Conservation (phyloP, 2,113 vertebrate genomes). For the Tetraodon nigroviridis region DNA sequence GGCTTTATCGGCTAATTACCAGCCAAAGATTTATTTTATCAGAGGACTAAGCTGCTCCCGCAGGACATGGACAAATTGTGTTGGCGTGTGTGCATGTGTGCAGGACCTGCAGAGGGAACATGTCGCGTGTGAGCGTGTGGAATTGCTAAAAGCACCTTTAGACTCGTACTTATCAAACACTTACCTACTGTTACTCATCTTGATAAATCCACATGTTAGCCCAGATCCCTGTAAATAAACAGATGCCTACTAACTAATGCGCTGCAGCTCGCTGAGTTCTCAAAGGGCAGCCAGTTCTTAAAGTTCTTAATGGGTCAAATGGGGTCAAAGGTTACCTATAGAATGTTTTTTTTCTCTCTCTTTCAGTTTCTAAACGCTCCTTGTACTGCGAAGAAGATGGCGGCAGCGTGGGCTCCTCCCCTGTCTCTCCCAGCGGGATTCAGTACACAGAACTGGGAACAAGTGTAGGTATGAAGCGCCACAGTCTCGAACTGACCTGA, state of each 20-base stretch:
- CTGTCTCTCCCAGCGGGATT: constrained; percentile 39
- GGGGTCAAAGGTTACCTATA: no score
- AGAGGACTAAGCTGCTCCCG: constrained; percentile 54
- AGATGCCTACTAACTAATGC: no score
- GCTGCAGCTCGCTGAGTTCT: no score
- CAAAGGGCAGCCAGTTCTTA: no score
- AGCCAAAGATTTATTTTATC: constrained; percentile 17
- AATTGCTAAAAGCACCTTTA: constrained; percentile 1
- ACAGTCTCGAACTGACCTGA: no score
- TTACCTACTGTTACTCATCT: no score
- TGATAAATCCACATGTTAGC: no score
- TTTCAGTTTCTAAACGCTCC: constrained; percentile 72
- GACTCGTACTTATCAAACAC: neutral
- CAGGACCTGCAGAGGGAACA: constrained; percentile 11
- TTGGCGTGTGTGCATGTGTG: constrained; percentile 34
- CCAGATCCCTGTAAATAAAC: no score
- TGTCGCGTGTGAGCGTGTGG: constrained; percentile 3
- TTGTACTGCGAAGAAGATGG: constrained; percentile 46
- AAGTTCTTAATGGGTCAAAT: no score
- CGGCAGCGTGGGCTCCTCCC: neutral
- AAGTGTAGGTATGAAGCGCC: no score
- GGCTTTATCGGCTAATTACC: constrained; percentile 14
- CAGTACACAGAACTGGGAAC: constrained; percentile 16
- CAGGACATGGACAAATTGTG: constrained; percentile 43
- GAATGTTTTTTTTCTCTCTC: constrained; percentile 26